phyloP scores from a whole-genome alignment of 2,888 invertebrate species.

The Erebia palarica region DNA sequence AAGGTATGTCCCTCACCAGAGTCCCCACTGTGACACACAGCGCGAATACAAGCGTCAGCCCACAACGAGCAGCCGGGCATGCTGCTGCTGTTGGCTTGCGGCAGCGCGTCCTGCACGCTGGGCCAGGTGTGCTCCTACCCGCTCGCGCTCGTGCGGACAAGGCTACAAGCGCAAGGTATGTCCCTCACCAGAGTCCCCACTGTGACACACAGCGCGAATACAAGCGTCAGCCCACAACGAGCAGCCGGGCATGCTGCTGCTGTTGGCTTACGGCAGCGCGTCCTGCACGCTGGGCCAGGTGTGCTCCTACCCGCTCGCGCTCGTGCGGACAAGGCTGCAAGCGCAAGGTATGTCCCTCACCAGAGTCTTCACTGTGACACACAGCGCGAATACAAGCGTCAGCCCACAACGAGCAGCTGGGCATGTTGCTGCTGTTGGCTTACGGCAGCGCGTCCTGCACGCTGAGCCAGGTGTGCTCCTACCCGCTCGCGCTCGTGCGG shows the following conservation, averaged over 20 bases:
- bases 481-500: too few relatives aligned
- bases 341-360: conserved; percentile 86
- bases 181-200: too few relatives aligned
- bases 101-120: conserved; percentile 96
- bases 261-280: conserved; percentile 95
- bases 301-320: conserved; percentile 97
- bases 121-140: conserved; percentile 99
- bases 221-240: conserved; percentile 86
- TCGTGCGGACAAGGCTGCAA: conserved; percentile 97
- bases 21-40: background rate
- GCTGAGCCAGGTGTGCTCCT: too few relatives aligned
- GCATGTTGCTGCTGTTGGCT: too few relatives aligned
- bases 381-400: too few relatives aligned
- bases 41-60: conserved; percentile 83
- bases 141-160: conserved; percentile 95
- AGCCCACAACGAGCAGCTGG: too few relatives aligned
- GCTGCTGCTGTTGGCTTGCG: conserved; percentile 93
- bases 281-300: conserved; percentile 98
- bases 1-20: conserved; percentile 80
- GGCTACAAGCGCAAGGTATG: conserved; percentile 95
- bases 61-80: conserved; percentile 92
- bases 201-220: conserved; percentile 51
- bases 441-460: too few relatives aligned
- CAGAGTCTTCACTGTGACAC: background rate
- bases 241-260: conserved; percentile 93